phyloP scores from a whole-genome alignment of 2,113 vertebrate genomes.

The Pterocles gutturalis region DNA sequence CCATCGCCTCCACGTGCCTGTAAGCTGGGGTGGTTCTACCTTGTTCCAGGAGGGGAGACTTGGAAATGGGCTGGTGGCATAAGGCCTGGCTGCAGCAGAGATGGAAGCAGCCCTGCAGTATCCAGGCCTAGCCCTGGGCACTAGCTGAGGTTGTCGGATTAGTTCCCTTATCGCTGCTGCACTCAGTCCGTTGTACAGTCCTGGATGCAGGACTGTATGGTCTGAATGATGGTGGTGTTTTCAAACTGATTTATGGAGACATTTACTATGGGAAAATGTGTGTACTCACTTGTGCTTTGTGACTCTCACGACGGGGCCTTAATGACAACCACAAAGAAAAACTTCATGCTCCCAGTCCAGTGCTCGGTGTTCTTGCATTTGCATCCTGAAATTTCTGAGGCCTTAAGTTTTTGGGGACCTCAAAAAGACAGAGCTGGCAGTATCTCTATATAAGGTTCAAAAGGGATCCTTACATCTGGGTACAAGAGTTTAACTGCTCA shows the following conservation, averaged over 20 bases:
- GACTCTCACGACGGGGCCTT: neutral
- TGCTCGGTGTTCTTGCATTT: neutral
- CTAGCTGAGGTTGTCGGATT: neutral
- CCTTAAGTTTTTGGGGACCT: neutral
- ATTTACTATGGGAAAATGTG: neutral
- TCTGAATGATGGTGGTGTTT: neutral
- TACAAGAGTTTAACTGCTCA: neutral
- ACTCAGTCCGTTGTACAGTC: neutral
- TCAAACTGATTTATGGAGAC: neutral
- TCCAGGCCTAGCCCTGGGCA: neutral
- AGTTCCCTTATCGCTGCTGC: neutral
- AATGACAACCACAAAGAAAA: neutral
- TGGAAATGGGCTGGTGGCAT: neutral
- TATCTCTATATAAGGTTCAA: neutral
- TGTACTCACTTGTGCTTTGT: neutral
- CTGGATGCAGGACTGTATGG: neutral
- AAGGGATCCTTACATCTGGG: fast-evolving
- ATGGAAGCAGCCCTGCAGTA: neutral
- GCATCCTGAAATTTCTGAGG: neutral
- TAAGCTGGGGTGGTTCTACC: neutral
- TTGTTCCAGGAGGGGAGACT: fast-evolving
- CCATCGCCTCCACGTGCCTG: neutral
- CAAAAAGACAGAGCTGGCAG: neutral
- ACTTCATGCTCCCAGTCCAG: neutral
- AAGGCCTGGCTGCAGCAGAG: neutral